These are phyloP conservation scores for Calameuta idolon DNA, from an alignment of 2,888 invertebrate species.

Conservation along the genomic window DNA sequence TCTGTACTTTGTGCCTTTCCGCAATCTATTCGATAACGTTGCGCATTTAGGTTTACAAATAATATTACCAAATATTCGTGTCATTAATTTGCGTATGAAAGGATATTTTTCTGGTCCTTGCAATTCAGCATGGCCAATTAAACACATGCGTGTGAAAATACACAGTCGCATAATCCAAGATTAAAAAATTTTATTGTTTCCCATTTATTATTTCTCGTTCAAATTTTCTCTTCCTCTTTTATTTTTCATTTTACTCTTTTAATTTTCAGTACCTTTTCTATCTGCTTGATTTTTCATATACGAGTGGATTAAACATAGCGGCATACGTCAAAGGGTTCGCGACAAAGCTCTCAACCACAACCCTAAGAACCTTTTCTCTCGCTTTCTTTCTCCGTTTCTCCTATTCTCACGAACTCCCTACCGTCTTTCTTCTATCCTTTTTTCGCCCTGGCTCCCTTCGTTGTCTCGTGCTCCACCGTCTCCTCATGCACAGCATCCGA, in stretches of 20 bases:
- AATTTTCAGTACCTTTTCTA: slow-evolving; percentile 7
- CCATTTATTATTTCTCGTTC: slow-evolving; percentile 2
- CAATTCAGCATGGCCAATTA: slow-evolving; percentile 28
- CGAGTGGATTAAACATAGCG: slow-evolving; percentile 45
- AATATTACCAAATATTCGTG: not conserved
- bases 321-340: slow-evolving; percentile 42
- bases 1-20: not conserved
- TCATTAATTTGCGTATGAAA: slow-evolving; percentile 14
- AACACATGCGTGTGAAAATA: slow-evolving; percentile 22
- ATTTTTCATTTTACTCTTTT: slow-evolving; percentile 4
- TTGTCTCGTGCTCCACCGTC: not conserved
- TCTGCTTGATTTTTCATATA: slow-evolving; percentile 40
- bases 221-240: slow-evolving; percentile 13
- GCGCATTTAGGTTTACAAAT: not conserved
- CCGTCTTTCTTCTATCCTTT: slow-evolving; percentile 25
- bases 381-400: not conserved
- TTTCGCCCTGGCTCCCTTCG: slow-evolving; percentile 19
- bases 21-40: not conserved
- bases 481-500: not conserved
- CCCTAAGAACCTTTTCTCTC: not conserved
- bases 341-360: slow-evolving; percentile 30
- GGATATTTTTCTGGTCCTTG: slow-evolving; percentile 9
- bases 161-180: slow-evolving; percentile 23
- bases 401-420: slow-evolving; percentile 15
- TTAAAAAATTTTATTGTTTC: slow-evolving; percentile 11